phyloP scores from a whole-genome alignment of 1,140 invertebrate species.

The Drosophila rufa region DNA sequence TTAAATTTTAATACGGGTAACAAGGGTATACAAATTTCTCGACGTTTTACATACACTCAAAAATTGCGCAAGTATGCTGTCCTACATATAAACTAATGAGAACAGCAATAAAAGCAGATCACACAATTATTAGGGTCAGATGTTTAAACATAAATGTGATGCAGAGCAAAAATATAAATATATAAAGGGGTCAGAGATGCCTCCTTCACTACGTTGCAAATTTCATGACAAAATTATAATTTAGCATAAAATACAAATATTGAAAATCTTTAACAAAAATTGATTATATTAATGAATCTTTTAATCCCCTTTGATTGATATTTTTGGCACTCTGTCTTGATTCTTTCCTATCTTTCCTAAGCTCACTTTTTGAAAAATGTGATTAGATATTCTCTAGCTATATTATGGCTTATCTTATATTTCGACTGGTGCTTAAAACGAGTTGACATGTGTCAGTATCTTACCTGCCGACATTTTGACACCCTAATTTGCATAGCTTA shows the following conservation, averaged over 20 bases:
- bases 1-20: too few species aligned
- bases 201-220: too few species aligned
- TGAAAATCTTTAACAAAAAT: too few species aligned
- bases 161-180: too few species aligned
- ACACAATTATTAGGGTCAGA: slow-evolving; percentile 50
- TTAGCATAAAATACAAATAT: too few species aligned
- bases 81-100: slow-evolving; percentile 13
- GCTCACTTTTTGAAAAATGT: neutral
- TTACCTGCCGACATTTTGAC: slow-evolving; percentile 11
- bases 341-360: neutral
- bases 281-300: too few species aligned
- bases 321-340: neutral
- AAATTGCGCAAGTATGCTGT: slow-evolving; percentile 25
- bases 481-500: slow-evolving; percentile 32
- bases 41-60: slow-evolving; percentile 12
- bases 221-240: too few species aligned
- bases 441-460: slow-evolving; percentile 15
- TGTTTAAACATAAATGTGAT: slow-evolving; percentile 47
- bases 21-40: slow-evolving; percentile 3
- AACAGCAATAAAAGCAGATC: slow-evolving; percentile 25
- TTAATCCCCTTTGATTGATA: too few species aligned
- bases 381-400: slow-evolving; percentile 14
- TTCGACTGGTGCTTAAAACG: slow-evolving; percentile 26
- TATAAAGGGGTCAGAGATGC: too few species aligned
- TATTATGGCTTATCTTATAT: slow-evolving; percentile 32